phyloP scores from a whole-genome alignment of 2,797 vertebrate genomes.

The Caiman crocodilus region DNA sequence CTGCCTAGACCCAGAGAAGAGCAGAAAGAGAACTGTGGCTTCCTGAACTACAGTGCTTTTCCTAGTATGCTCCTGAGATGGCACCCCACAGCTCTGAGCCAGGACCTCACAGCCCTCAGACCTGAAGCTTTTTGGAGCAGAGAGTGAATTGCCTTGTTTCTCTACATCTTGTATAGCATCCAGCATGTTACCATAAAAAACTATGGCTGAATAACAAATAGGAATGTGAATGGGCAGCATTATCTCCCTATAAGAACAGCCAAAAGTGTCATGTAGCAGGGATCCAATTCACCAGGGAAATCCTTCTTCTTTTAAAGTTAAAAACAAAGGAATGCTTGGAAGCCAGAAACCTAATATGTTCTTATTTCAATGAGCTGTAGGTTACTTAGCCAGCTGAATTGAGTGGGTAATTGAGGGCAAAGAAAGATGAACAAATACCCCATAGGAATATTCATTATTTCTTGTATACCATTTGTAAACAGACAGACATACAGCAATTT shows the following conservation, averaged over 20 bases:
- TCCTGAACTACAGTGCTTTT: not conserved
- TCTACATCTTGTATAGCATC: not conserved
- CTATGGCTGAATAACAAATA: accelerated
- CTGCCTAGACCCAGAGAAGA: not conserved
- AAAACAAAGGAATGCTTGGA: slow-evolving; percentile 9
- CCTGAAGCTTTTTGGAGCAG: not conserved
- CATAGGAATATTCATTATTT: too few relatives aligned
- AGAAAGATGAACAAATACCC: too few relatives aligned
- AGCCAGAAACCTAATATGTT: not conserved
- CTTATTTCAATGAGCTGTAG: not conserved
- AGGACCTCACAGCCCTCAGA: too few relatives aligned
- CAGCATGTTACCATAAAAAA: not conserved
- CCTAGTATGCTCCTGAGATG: too few relatives aligned
- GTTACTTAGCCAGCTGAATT: not conserved
- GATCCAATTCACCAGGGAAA: slow-evolving; percentile 15
- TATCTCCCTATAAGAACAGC: not conserved
- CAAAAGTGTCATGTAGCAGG: not conserved
- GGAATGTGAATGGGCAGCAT: accelerated
- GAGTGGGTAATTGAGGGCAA: not conserved
- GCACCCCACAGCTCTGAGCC: too few relatives aligned
- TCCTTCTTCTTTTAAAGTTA: not conserved
- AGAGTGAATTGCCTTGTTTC: not conserved
- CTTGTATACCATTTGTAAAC: too few relatives aligned
- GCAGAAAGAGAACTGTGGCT: not conserved
- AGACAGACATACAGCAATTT: too few relatives aligned